Base-by-base conservation (phyloP, 2,888 invertebrate species). In the Pyralis farinalis region DNA sequence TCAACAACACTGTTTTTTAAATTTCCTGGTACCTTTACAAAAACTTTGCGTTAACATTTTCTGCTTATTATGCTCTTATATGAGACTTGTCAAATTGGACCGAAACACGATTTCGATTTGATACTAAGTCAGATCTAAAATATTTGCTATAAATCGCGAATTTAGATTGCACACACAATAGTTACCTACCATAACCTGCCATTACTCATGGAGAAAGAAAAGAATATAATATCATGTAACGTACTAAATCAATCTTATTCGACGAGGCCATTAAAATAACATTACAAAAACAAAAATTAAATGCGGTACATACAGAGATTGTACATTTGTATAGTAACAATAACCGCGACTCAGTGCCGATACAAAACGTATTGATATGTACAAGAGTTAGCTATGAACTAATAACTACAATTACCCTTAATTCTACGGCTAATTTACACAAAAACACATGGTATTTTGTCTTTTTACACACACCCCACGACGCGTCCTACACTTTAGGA, bases 401-500 rank as follows among this genome's bases (percentile, higher is more conserved):
- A 69, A 38, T 36, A 40, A 49, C 64, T 67, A 65, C 42, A 48
- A 46, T 65, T 25, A 61, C 53, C 42, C 71, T 74, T 76, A 76
- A 0, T 12, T 16, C 51, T 71, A 76, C 16, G 12, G 20, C 65
- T 73, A 77, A 63, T 65, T 57, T 81, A 80, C 79, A 79, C 7
- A 25, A 51, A 55, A 61, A 65, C 62, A 60, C 58, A 58, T 65
- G 66, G 68, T 69, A 56, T 47, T 57, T 48, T 62, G 60, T 61
- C 63, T 63, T 63, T 61, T 61, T 61, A 69, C 59, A 63, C 45
- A 46, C 44, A 49, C 41, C n/a, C 48, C 28, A 11, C 25, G 16
- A 16, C 12, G 74, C 72, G 72, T 69, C 59, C 83, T 82, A 83
- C 82, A 83, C 82, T 82, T 84, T 79, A 85, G 81, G 81, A 72